Percentiles rank a stretch among this genome's conserved stretches.
Conservation (phyloP, 2,888 invertebrate genomes). For the Arge pagana region DNA sequence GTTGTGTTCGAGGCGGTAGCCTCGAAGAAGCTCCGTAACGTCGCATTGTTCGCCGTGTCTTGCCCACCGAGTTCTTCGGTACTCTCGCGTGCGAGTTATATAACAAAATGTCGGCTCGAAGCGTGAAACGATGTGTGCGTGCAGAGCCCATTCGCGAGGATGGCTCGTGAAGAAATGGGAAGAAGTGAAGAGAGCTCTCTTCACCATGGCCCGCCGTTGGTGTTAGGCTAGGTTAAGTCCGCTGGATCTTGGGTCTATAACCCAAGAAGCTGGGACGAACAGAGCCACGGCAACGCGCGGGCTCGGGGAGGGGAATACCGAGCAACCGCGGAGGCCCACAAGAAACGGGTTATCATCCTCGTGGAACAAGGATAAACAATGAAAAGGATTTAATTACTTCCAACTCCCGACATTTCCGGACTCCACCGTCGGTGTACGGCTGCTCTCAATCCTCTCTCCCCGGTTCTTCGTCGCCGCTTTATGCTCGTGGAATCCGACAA, state of each 20-base stretch:
- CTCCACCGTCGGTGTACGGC: neutral
- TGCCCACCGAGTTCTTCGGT: conserved; percentile 26
- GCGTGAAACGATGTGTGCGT: conserved; percentile 7
- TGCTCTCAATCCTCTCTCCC: neutral
- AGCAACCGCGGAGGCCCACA: conserved; percentile 33
- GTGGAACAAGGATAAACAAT: conserved; percentile 14
- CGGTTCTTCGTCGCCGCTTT: neutral
- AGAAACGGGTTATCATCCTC: conserved; percentile 35
- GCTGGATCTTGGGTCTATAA: conserved; percentile 35
- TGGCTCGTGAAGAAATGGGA: conserved; percentile 10
- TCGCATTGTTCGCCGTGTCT: conserved; percentile 44
- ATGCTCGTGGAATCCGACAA: too few species aligned
- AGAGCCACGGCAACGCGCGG: conserved; percentile 12
- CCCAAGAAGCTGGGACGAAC: conserved; percentile 21
- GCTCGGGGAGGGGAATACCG: conserved; percentile 33
- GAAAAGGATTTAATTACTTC: conserved; percentile 8
- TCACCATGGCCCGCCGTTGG: conserved; percentile 4
- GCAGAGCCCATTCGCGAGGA: neutral
- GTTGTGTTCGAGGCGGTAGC: conserved; percentile 38
- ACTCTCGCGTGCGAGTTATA: conserved; percentile 40
- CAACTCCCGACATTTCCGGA: conserved; percentile 8
- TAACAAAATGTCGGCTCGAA: conserved; percentile 40
- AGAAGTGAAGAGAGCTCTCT: conserved; percentile 23
- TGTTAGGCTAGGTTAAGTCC: conserved; percentile 43
- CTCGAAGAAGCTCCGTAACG: conserved; percentile 40